These are phyloP conservation scores for Drosophila punjabiensis DNA, from an alignment of 1,140 invertebrate genomes.

Conservation along the genomic window DNA sequence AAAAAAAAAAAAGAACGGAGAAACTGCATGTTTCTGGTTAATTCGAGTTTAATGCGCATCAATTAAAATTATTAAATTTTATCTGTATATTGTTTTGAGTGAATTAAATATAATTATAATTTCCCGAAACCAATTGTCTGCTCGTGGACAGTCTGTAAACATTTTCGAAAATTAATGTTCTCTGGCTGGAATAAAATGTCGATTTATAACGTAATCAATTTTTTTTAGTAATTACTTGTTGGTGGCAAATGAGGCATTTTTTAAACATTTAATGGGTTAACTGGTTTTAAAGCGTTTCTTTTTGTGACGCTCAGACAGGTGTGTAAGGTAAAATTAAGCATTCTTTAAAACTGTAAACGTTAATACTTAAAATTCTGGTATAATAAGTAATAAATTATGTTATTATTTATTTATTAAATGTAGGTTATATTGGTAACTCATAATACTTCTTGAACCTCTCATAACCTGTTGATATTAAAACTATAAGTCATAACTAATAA, in stretches of 20 bases:
- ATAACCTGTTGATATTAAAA: too few species aligned
- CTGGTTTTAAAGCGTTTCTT: neutral
- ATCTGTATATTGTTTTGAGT: constrained; percentile 54
- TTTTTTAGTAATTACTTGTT: constrained; percentile 27
- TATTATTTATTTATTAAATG: neutral
- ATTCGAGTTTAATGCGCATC: constrained; percentile 79
- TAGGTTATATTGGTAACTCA: too few species aligned
- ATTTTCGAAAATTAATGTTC: constrained; percentile 11
- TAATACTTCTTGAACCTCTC: neutral
- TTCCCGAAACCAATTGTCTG: constrained; percentile 37
- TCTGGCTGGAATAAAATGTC: constrained; percentile 10
- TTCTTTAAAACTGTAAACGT: neutral
- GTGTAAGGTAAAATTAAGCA: constrained; percentile 14
- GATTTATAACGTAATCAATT: constrained; percentile 12
- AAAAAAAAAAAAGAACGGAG: neutral
- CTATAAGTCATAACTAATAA: too few species aligned
- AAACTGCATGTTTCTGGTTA: constrained; percentile 56
- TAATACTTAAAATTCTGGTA: neutral
- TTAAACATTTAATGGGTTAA: constrained; percentile 13
- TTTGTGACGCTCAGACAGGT: neutral
- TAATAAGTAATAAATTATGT: neutral
- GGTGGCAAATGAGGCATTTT: constrained; percentile 17
- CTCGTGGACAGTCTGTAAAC: neutral
- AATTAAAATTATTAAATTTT: constrained; percentile 80
- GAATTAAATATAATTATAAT: constrained; percentile 76